phyloP scores from a whole-genome alignment of 2,113 vertebrate species.

The Petrocephalus zakoni region DNA sequence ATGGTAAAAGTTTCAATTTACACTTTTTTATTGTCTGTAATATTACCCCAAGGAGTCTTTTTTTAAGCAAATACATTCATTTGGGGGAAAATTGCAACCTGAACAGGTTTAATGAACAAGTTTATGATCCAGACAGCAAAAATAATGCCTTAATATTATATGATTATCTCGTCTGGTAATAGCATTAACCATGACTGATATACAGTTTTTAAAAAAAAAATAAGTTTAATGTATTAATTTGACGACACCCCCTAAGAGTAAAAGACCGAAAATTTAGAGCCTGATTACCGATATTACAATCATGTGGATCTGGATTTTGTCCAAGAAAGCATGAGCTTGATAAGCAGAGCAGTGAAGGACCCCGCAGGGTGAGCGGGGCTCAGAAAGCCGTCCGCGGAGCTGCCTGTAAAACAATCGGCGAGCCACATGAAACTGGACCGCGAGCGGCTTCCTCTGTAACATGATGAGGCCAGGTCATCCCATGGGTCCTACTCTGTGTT shows the following conservation, averaged over 20 bases:
- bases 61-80: not conserved
- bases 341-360: not conserved
- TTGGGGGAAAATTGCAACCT: not conserved
- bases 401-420: not conserved
- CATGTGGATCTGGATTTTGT: not conserved
- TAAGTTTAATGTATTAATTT: not conserved
- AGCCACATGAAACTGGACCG: not conserved
- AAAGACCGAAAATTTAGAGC: not conserved
- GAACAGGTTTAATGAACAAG: not conserved
- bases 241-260: not conserved
- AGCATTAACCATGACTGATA: not conserved
- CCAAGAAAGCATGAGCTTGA: not conserved
- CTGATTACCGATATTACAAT: not conserved
- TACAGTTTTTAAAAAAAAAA: not conserved
- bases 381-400: not conserved
- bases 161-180: not conserved
- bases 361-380: not conserved
- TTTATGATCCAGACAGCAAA: not conserved
- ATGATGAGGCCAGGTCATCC: not conserved
- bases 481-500: slow-evolving; percentile 55
- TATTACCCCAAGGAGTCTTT: not conserved
- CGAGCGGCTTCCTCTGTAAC: not conserved
- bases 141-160: not conserved
- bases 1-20: not conserved
- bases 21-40: not conserved